Evolutionary conservation across 2,888 invertebrate genomes (phyloP), one percentile per base, ranked within the genome.

Genomic region (Aporophyla nigra): DNA sequence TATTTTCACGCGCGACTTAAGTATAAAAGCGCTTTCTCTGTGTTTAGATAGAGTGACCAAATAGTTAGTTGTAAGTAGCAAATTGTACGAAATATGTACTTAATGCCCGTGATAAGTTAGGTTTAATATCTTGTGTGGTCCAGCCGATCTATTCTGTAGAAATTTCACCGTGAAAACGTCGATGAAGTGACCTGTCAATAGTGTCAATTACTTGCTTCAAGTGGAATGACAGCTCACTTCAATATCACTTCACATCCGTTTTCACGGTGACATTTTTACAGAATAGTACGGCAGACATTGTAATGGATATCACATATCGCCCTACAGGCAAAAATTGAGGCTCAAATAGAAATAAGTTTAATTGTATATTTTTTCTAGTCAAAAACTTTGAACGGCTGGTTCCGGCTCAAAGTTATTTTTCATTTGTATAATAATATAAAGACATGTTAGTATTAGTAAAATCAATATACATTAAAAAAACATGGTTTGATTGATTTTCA

Each of bases 341-440:
- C 69, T 76, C 40, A 82, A 77, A 53, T 81, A 76, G 68, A 54
- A 56, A 63, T 79, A 82, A 79, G 21, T 65, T 5, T 40, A 43
- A 49, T 33, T 65, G 53, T 70, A 76, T 27, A 16, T 54, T 62
- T 68, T 61, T 62, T 82, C 82, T 84, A 82, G 82, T 82, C 84
- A 82, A 1, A 77, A 74, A 70, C 58, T 59, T 65, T 67, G 51
- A 67, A 46, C 82, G 84, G 80, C 80, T 80, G 84, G 82, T 80
- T 75, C 82, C 82, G 83, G 24, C 2, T 68, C 43, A 69, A 68
- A 2, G 46, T 54, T 53, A 46, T 43, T 51, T 51, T 21, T 54
- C 16, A 66, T 33, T 59, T 78, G 43, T 71, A 51, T n/a, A n/a
- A n/a, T n/a, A n/a, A n/a, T 62, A 67, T 58, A 74, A 68, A 72